Percentiles rank a stretch among this genome's conserved stretches.
phyloP scores from a whole-genome alignment of 2,113 vertebrate genomes.

The Archocentrus centrarchus region DNA sequence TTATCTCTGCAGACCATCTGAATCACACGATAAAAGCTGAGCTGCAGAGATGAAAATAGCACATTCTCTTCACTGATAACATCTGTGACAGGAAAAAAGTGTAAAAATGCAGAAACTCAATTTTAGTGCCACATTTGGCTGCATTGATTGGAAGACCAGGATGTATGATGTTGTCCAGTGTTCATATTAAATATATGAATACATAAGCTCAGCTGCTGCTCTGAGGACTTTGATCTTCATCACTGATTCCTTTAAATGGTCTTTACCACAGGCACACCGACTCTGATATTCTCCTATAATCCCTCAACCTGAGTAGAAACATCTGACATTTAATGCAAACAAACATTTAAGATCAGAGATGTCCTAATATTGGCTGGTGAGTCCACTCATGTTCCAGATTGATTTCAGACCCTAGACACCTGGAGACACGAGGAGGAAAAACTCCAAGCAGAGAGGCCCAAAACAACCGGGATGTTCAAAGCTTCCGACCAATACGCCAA shows the following conservation, averaged over 20 bases:
- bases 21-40: background rate
- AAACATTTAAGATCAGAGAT: background rate
- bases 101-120: background rate
- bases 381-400: too few species aligned
- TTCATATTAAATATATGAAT: background rate
- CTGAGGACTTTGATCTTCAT: background rate
- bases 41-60: background rate
- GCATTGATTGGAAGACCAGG: background rate
- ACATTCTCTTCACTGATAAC: conserved; percentile 19
- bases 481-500: fast-evolving
- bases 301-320: background rate
- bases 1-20: conserved; percentile 29
- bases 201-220: background rate
- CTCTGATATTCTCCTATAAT: background rate
- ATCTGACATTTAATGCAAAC: background rate
- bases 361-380: background rate
- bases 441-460: too few species aligned
- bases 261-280: background rate
- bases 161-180: background rate
- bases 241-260: background rate
- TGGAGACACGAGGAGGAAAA: background rate
- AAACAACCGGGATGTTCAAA: background rate
- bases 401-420: background rate
- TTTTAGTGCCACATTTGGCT: background rate
- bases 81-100: conserved; percentile 29